These are phyloP conservation scores for Rotaria macrura DNA, from an alignment of 2,888 invertebrate species.

Conservation along the genomic window DNA sequence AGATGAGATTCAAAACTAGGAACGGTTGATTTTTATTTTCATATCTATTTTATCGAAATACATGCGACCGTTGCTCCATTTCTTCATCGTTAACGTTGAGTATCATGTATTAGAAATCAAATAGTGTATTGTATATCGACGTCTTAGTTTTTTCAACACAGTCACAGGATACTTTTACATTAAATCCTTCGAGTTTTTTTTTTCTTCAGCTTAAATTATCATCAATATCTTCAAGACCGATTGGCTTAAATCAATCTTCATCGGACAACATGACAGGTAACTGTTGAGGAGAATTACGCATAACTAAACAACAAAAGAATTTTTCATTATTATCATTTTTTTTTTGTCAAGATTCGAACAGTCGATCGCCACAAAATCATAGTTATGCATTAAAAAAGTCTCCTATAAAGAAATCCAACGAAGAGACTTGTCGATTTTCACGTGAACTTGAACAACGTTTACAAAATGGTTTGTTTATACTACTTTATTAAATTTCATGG, in stretches of 20 bases:
- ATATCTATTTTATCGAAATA: too few relatives aligned
- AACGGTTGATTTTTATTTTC: too few relatives aligned
- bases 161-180: too few relatives aligned
- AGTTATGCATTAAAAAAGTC: background rate
- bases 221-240: background rate
- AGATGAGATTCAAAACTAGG: too few relatives aligned
- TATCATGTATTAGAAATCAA: too few relatives aligned
- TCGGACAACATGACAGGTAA: background rate
- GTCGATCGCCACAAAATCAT: background rate
- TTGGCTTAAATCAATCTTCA: background rate
- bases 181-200: background rate
- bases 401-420: background rate
- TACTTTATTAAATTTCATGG: background rate
- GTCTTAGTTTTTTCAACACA: too few relatives aligned
- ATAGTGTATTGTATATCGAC: too few relatives aligned
- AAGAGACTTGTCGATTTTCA: background rate
- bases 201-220: background rate
- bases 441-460: conserved; percentile 13
- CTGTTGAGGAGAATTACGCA: background rate
- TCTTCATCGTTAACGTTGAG: too few relatives aligned
- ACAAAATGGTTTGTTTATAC: background rate
- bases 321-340: background rate
- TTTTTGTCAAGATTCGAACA: background rate
- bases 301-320: background rate
- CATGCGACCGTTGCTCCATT: too few relatives aligned